Percentiles rank a stretch among this genome's conserved stretches.
Conservation (phyloP, 2,797 vertebrate species). For the Pseudochaenichthys georgianus region DNA sequence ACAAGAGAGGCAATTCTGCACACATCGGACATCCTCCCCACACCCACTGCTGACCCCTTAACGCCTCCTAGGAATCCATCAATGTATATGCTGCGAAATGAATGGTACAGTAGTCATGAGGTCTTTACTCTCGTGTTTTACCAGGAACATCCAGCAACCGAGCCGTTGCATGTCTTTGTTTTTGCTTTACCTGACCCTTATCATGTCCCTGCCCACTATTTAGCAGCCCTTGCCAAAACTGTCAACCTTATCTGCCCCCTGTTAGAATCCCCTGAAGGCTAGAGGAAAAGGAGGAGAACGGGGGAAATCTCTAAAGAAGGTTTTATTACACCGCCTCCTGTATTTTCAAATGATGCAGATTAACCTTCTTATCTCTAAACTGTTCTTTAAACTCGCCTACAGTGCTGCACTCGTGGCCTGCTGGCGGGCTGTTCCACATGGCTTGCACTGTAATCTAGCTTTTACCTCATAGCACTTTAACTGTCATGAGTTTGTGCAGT, state of each 20-base stretch:
- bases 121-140: not conserved
- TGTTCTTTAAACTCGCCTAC: conserved; percentile 37
- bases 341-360: conserved; percentile 61
- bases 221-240: conserved; percentile 50
- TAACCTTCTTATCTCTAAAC: conserved; percentile 45
- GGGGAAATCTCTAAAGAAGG: conserved; percentile 9
- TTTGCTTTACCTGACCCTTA: conserved; percentile 42
- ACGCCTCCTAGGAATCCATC: conserved; percentile 54
- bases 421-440: conserved; percentile 21
- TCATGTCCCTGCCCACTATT: conserved; percentile 52
- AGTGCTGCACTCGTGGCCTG: conserved; percentile 23
- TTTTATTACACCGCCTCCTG: conserved; percentile 11
- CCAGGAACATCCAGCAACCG: not conserved
- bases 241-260: conserved; percentile 63
- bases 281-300: conserved; percentile 30
- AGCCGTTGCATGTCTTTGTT: conserved; percentile 28
- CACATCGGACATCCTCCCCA: conserved; percentile 76
- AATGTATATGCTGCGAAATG: conserved; percentile 7
- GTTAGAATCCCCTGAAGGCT: conserved; percentile 52
- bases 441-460: conserved; percentile 51
- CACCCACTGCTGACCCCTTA: conserved; percentile 63
- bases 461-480: conserved; percentile 45
- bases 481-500: conserved; percentile 38
- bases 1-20: conserved; percentile 67
- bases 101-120: conserved; percentile 3